Conservation (phyloP, 2,113 vertebrate species). For the Bettongia penicillata region DNA sequence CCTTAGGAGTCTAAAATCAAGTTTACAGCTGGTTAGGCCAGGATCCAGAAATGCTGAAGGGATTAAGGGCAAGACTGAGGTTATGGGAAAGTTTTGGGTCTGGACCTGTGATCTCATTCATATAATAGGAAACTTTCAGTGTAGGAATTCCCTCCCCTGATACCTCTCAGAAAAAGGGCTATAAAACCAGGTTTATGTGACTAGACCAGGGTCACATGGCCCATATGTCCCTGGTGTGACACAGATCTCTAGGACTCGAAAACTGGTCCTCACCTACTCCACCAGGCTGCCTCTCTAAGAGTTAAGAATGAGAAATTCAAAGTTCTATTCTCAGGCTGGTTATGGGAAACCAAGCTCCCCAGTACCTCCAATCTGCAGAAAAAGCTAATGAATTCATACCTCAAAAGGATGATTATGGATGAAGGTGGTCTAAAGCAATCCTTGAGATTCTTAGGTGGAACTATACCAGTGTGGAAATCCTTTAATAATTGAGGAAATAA, state of each 20-base stretch:
- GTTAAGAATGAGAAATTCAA: background rate
- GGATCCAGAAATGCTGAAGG: background rate
- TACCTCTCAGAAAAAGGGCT: background rate
- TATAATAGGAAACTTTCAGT: background rate
- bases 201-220: background rate
- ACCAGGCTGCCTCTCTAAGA: background rate
- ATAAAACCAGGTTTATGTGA: background rate
- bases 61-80: background rate
- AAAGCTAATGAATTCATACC: background rate
- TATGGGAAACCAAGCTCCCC: background rate
- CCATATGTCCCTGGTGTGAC: background rate
- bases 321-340: background rate
- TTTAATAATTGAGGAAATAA: background rate
- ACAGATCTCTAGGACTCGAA: background rate
- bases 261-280: background rate
- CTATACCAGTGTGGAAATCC: background rate
- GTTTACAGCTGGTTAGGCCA: background rate
- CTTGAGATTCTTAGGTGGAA: background rate
- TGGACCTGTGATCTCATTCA: background rate
- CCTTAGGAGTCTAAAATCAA: background rate
- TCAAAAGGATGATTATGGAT: background rate
- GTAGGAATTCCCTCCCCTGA: background rate
- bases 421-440: background rate
- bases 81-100: background rate
- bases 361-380: background rate